Base-by-base conservation (phyloP, 2,888 invertebrate genomes). In the Euphydryas editha region DNA sequence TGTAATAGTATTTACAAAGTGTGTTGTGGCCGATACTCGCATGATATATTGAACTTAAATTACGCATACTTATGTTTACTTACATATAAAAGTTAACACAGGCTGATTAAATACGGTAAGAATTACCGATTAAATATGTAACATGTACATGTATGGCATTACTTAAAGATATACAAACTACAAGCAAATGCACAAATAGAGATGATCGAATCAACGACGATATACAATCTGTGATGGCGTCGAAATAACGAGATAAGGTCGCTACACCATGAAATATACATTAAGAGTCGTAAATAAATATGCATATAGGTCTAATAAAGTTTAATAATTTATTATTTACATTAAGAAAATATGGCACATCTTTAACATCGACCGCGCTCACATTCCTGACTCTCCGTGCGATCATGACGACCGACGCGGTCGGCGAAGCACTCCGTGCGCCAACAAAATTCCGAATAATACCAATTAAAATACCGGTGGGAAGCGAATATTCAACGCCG, bases 381-480 rank as follows among this genome's bases (percentile, higher is more conserved):
- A 71, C 65, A 63, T 58, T 60, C 59, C 64, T 64, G 51, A 51
- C 67, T 61, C 58, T 54, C 61, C 67, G 67, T 58, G 71, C 69
- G 73, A 65, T 65, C 70, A 71, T 70, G 69, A 68, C 72, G 71
- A 63, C 67, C 65, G 65, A 57, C 65, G 66, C 70, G 64, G 59
- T 63, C 78, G 82, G 71, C 66, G 73, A 71, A 71, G 69, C 63
- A 67, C 67, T 65, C 66, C 55, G 62, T 71, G 71, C 72, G 68
- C 71, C 65, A 65, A 67, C 67, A 46, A 86, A 76, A 87, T 88
- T 87, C 73, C 82, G 82, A 61, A 84, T 87, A 88, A 89, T 89
- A 90, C 92, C 92, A 92, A 92, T 92, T 89, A 92, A 86, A 88
- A 90, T 91, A 92, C 88, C 92, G 92, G 92, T 92, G 92, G 92